A percentile compares a stretch with the other conserved stretches of the same genome.
Evolutionary conservation across 1,140 invertebrate genomes (phyloP).

Genomic region (Chironomus tepperi): DNA sequence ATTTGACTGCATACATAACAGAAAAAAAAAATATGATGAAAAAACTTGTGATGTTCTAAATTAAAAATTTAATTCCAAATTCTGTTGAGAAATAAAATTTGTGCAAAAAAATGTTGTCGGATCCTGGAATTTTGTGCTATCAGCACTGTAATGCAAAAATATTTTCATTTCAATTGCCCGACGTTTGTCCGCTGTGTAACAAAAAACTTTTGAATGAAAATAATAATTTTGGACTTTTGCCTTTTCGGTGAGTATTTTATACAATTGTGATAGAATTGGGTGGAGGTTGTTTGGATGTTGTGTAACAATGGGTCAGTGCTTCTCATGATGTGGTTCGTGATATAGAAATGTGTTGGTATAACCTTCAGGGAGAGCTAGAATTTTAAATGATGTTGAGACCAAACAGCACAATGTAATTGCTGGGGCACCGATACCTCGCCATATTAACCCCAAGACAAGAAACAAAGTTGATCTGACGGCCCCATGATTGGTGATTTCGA

Average conservation of each 20-base stretch:
- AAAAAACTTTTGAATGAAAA: slow-evolving; percentile 39
- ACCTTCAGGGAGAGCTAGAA: no score
- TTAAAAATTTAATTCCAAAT: neutral
- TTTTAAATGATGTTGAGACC: no score
- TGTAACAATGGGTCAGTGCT: no score
- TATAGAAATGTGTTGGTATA: no score
- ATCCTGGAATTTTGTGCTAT: slow-evolving; percentile 72
- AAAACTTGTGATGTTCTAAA: neutral
- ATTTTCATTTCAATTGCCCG: slow-evolving; percentile 63
- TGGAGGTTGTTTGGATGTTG: no score
- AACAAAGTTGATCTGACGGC: no score
- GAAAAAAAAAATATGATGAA: neutral
- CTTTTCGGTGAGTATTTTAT: slow-evolving; percentile 51
- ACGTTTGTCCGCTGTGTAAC: slow-evolving; percentile 59
- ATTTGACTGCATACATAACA: neutral
- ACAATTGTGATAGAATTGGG: neutral
- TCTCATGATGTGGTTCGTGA: no score
- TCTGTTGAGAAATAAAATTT: neutral
- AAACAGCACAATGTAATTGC: no score
- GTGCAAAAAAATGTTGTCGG: slow-evolving; percentile 33
- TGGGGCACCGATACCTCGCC: no score
- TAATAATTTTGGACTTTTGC: slow-evolving; percentile 53
- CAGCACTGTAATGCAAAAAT: slow-evolving; percentile 71
- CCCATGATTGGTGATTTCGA: no score
- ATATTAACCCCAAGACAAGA: no score